phyloP scores from a whole-genome alignment of 2,888 invertebrate genomes.

The Papilio elwesi region DNA sequence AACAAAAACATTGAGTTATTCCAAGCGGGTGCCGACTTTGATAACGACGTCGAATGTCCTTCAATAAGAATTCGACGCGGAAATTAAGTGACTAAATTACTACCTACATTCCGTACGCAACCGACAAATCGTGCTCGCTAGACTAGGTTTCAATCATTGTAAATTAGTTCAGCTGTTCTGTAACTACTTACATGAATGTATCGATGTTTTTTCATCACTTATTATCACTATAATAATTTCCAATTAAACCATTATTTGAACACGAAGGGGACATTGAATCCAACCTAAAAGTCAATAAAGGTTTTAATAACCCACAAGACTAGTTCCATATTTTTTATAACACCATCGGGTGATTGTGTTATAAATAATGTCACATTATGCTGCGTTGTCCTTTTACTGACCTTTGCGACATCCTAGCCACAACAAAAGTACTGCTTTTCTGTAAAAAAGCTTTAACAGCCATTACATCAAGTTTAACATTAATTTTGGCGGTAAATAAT shows the following conservation, averaged over 20 bases:
- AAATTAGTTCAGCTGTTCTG: conserved; percentile 32
- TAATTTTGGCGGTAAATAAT: too few species aligned
- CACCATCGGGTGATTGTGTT: too few species aligned
- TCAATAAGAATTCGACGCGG: conserved; percentile 71
- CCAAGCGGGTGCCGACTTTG: conserved; percentile 34
- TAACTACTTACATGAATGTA: conserved; percentile 15
- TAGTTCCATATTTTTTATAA: too few species aligned
- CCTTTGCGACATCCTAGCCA: too few species aligned
- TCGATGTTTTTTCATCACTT: background rate
- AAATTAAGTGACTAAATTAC: conserved; percentile 74
- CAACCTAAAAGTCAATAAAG: too few species aligned
- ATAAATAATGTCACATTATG: too few species aligned
- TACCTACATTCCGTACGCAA: conserved; percentile 59
- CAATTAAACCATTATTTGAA: background rate
- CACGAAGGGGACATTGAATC: too few species aligned
- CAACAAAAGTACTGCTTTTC: too few species aligned
- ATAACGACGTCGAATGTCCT: conserved; percentile 64
- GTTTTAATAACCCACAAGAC: too few species aligned
- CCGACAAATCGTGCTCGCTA: conserved; percentile 41
- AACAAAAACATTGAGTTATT: conserved; percentile 29
- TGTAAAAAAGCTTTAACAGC: too few species aligned
- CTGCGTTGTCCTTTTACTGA: too few species aligned
- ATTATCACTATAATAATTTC: background rate
- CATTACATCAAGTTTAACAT: too few species aligned
- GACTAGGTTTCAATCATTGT: conserved; percentile 37